These are phyloP conservation scores for Cygnus buccinator DNA, from an alignment of 2,113 vertebrate genomes.

Conservation along the genomic window DNA sequence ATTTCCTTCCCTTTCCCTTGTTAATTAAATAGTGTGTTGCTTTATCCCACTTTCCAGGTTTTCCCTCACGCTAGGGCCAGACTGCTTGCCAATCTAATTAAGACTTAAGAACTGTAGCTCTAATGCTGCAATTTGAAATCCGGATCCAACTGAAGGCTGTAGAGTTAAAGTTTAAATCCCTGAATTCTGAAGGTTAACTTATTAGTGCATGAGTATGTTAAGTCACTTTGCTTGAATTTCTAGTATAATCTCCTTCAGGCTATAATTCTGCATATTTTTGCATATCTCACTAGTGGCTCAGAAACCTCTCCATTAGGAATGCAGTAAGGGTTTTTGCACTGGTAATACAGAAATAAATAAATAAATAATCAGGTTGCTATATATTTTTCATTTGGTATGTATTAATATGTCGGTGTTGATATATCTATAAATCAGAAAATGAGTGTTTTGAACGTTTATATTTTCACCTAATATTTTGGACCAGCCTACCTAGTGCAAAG, in stretches of 20 bases:
- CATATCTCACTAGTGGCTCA: constrained; percentile 64
- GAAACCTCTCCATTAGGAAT: constrained; percentile 54
- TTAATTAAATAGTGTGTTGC: constrained; percentile 8
- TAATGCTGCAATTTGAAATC: constrained; percentile 41
- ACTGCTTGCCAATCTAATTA: constrained; percentile 62
- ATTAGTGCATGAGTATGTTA: constrained; percentile 59
- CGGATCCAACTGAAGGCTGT: constrained; percentile 18
- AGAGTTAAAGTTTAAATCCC: constrained; percentile 69
- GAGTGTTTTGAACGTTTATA: background rate
- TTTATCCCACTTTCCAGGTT: constrained; percentile 20
- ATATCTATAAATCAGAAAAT: constrained; percentile 33
- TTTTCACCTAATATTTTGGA: background rate
- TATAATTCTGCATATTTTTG: constrained; percentile 75
- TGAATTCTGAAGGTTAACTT: constrained; percentile 58
- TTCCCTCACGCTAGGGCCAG: constrained; percentile 6
- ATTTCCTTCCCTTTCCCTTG: constrained; percentile 6
- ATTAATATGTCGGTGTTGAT: constrained; percentile 20
- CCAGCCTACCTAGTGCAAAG: background rate
- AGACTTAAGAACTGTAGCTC: constrained; percentile 61
- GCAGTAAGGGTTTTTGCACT: background rate
- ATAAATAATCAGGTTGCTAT: background rate
- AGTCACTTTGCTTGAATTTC: constrained; percentile 64
- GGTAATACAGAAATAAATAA: constrained; percentile 20
- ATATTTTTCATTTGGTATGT: constrained; percentile 19
- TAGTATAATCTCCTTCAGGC: constrained; percentile 66